Evolutionary conservation across 2,113 vertebrate genomes (phyloP).

Genomic region (Pangasianodon hypophthalmus): DNA sequence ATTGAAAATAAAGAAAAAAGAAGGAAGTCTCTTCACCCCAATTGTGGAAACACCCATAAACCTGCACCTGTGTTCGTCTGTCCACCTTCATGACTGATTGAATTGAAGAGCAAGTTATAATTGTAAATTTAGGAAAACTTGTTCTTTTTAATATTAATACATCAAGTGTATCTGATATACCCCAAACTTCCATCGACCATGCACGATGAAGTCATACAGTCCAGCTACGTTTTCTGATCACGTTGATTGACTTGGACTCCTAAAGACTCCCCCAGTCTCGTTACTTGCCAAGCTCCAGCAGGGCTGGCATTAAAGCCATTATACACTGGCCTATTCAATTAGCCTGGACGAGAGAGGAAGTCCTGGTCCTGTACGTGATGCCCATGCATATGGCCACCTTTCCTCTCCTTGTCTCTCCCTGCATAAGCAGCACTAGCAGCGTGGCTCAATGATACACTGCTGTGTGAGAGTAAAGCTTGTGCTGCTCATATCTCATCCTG

Average conservation of each 20-base stretch:
- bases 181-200: neutral
- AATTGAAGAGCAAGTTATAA: neutral
- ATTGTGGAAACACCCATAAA: neutral
- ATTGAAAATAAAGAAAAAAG: neutral
- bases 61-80: neutral
- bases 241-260: slow-evolving; percentile 29
- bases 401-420: slow-evolving; percentile 72
- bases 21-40: neutral
- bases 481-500: slow-evolving; percentile 39
- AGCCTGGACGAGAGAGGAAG: slow-evolving; percentile 51
- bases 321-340: slow-evolving; percentile 51
- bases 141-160: neutral
- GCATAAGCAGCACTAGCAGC: slow-evolving; percentile 39
- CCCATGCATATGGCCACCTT: slow-evolving; percentile 75
- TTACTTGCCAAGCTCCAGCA: slow-evolving; percentile 62
- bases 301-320: slow-evolving; percentile 61
- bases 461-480: slow-evolving; percentile 25
- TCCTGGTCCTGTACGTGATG: slow-evolving; percentile 68
- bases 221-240: slow-evolving; percentile 5
- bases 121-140: neutral
- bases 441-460: neutral
- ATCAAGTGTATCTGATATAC: neutral
- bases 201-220: neutral
- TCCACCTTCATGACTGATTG: neutral
- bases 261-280: slow-evolving; percentile 63